phyloP scores from a whole-genome alignment of 92 coral and sea anemone genomes.

The Pocillopora meandrina region DNA sequence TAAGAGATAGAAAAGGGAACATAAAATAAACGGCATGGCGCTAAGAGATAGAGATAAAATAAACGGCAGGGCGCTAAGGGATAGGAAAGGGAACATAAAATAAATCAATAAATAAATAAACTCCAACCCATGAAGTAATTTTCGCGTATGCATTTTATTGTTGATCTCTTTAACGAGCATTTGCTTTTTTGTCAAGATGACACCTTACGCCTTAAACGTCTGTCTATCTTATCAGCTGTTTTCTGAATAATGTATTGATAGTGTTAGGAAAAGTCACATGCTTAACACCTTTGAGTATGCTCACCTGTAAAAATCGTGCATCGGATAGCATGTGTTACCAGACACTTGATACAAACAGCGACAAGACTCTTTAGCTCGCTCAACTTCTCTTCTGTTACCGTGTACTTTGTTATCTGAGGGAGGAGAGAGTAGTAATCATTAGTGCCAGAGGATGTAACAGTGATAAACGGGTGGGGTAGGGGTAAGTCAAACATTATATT shows the following conservation, averaged over 20 bases:
- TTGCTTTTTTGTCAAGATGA: no score
- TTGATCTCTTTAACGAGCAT: no score
- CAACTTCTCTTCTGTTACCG: slow-evolving; percentile 86
- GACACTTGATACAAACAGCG: slow-evolving; percentile 90
- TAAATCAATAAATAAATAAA: no score
- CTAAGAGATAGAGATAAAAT: no score
- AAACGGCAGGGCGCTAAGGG: no score
- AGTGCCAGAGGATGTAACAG: neutral
- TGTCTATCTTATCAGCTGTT: no score
- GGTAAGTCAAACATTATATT: slow-evolving; percentile 33
- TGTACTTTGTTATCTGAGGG: slow-evolving; percentile 77
- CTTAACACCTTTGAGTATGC: neutral
- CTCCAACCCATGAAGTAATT: no score
- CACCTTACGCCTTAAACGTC: no score
- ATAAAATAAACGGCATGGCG: no score
- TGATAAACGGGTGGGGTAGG: neutral
- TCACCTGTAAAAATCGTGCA: slow-evolving; percentile 97
- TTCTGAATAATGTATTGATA: neutral
- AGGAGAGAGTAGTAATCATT: neutral
- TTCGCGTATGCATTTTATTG: no score
- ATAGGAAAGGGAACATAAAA: no score
- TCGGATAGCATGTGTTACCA: slow-evolving; percentile 92
- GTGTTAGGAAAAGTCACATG: neutral
- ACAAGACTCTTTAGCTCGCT: slow-evolving; percentile 80
- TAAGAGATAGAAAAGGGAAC: no score